phyloP scores from a whole-genome alignment of 2,797 vertebrate species.

The Lemur catta region DNA sequence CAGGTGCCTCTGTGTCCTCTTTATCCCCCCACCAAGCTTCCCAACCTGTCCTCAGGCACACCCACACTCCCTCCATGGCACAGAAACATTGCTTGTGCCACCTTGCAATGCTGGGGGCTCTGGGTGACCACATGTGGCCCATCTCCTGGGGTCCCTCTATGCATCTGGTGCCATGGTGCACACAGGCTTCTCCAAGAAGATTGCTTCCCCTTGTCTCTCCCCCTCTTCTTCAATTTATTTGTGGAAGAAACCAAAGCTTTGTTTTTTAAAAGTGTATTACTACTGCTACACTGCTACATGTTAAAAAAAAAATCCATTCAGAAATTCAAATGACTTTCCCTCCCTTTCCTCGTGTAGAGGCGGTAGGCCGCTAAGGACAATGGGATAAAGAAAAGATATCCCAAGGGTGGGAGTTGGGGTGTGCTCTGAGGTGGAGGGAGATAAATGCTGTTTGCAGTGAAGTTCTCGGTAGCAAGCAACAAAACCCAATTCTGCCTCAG shows the following conservation, averaged over 20 bases:
- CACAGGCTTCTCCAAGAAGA: not conserved
- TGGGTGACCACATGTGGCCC: not conserved
- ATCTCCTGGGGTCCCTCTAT: not conserved
- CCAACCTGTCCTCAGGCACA: not conserved
- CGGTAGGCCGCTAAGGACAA: not conserved
- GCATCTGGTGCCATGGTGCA: not conserved
- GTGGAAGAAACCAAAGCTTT: not conserved
- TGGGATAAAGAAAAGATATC: not conserved
- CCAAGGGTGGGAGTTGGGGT: too few relatives aligned
- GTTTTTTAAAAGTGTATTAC: not conserved
- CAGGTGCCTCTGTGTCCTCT: not conserved
- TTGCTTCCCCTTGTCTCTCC: not conserved
- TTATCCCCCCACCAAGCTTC: not conserved
- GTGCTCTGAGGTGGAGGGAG: not conserved
- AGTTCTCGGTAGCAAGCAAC: not conserved
- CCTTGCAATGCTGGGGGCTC: not conserved
- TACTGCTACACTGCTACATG: not conserved
- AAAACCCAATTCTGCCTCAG: not conserved
- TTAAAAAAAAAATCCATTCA: not conserved
- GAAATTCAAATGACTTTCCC: not conserved
- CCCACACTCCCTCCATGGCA: fast-evolving
- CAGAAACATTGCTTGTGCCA: not conserved
- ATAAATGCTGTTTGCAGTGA: not conserved
- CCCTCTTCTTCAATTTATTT: not conserved
- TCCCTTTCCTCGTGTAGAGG: not conserved